Evolutionary conservation across 2,797 vertebrate species (phyloP).

Genomic region (Fundulus diaphanus): DNA sequence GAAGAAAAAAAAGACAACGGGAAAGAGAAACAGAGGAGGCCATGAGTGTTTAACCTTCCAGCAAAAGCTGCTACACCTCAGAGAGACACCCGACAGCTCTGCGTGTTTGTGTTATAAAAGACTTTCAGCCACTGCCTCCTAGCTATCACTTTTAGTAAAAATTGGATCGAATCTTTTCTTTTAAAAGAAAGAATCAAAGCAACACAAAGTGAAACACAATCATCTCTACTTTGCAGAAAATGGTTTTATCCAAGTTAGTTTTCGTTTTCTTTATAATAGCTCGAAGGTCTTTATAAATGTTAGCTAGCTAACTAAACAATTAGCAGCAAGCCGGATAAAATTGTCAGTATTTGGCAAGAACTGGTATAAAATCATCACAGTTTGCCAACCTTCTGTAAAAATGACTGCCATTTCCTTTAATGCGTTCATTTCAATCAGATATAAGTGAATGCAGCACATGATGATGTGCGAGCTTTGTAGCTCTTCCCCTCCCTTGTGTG

Average conservation of each 20-base stretch:
- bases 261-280: not conserved
- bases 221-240: not conserved
- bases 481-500: too few relatives aligned
- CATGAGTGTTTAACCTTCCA: slow-evolving; percentile 77
- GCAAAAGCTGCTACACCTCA: slow-evolving; percentile 65
- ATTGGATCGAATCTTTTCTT: not conserved
- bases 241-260: not conserved
- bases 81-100: slow-evolving; percentile 55
- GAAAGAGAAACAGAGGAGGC: slow-evolving; percentile 85
- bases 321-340: not conserved
- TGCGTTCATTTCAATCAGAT: too few relatives aligned
- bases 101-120: not conserved
- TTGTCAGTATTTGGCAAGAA: not conserved
- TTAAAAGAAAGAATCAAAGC: not conserved
- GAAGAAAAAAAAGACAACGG: slow-evolving; percentile 74
- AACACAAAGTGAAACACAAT: not conserved
- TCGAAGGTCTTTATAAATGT: not conserved
- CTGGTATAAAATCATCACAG: not conserved
- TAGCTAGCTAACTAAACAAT: not conserved
- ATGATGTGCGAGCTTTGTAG: not conserved
- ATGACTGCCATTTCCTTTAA: not conserved
- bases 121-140: not conserved
- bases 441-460: too few relatives aligned
- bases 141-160: not conserved
- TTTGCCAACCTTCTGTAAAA: not conserved